Conservation (phyloP, 2,888 invertebrate species). For the Lottia scabra region DNA sequence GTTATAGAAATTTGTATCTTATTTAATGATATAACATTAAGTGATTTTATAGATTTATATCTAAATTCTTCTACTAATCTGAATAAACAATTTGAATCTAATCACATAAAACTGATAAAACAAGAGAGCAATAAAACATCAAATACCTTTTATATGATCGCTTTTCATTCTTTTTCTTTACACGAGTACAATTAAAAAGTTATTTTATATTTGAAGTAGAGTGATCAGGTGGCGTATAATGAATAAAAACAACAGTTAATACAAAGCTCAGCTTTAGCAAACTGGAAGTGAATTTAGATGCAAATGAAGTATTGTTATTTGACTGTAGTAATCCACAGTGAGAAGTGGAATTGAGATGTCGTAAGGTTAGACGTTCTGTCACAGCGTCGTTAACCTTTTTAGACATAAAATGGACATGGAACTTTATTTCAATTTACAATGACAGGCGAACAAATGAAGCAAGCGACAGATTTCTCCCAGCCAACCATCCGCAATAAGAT, state of each 20-base stretch:
- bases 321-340: constrained; percentile 14
- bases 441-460: constrained; percentile 20
- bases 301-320: constrained; percentile 27
- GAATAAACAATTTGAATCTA: constrained; percentile 5
- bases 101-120: constrained; percentile 1
- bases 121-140: background rate
- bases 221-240: constrained; percentile 19
- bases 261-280: constrained; percentile 11
- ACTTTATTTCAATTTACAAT: constrained; percentile 27
- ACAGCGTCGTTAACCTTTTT: constrained; percentile 18
- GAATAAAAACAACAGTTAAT: constrained; percentile 13
- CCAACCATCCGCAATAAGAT: background rate
- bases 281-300: constrained; percentile 21
- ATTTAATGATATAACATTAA: constrained; percentile 1
- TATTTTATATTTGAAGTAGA: background rate
- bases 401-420: constrained; percentile 12
- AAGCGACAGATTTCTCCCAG: constrained; percentile 16
- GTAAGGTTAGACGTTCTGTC: constrained; percentile 13
- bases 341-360: constrained; percentile 16
- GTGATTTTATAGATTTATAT: background rate
- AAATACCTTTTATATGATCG: constrained; percentile 2
- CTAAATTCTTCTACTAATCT: background rate
- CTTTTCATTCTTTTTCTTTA: background rate
- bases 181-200: background rate
- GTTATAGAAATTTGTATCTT: background rate